Evolutionary conservation across 2,113 vertebrate species (phyloP), one percentile per base, ranked within the genome.

Genomic region (Petromus typicus): DNA sequence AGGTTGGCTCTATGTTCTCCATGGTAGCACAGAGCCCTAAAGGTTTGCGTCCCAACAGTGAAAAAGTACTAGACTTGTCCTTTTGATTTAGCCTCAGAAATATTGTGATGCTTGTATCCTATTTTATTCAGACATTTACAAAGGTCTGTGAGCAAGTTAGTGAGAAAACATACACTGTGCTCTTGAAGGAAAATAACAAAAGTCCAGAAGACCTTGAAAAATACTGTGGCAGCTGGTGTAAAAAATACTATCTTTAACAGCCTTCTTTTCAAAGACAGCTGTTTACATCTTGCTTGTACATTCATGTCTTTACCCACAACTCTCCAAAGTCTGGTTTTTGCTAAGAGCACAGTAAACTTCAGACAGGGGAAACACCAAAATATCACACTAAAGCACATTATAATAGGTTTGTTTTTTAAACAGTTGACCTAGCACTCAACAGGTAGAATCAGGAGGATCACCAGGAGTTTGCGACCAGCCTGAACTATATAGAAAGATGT

Each of bases 371-470:
- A 71, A 71, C 10, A 93, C 63, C 79, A 84, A 92, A 54, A 57
- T 67, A 71, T 40, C 20, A 86, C 11, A 57, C 37, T 11, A 40
- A 81, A 81, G 18, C 13, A 14, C 30, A 56, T 69, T 13, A 71
- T 93, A 89, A 56, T 89, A 27, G 56, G 13, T 45, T 94, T 88
- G 37, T 34, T 83, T 64, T 83, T 64, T 83, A 75, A 76, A 66
- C 3, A 13, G 64, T 45, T 82, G 20, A 56, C 17, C 37, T 20
- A 69, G 67, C 37, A 23, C 37, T 71, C 17, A 20, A 12, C 17
- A 71, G 22, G 32, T 37, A 23, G 22, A 40, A 22, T 18, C 67
- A 71, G 67, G 4, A 22, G 37, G 7, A 23, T 71, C 67, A 71
- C 67, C n/a, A 71, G 67, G 67, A 40, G 6, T 71, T 40, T 40